Base-by-base conservation (phyloP, 2,113 vertebrate genomes). In the Perognathus longimembris region DNA sequence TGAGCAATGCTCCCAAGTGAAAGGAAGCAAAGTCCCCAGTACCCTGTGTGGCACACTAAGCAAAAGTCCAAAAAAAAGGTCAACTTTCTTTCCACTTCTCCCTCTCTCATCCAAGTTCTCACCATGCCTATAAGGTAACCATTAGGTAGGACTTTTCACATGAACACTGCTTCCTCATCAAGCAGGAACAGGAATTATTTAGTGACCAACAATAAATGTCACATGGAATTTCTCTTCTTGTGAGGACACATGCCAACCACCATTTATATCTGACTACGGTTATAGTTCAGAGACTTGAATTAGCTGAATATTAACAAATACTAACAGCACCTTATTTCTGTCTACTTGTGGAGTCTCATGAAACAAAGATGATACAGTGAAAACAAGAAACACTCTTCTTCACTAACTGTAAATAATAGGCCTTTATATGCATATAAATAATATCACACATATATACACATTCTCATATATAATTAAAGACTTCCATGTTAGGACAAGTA, bases 321-420 rank as follows among this genome's bases (percentile, higher is more conserved):
- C 50, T 54, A 91, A 88, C 32, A 40, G 77, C 22, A 73, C 40
- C 63, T 89, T 28, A 40, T 42, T 77, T 69, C 78, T 54, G 17
- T 84, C 50, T 88, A 93, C 61, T 61, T 85, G 42, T 10, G 74
- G 63, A 54, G 45, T 61, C 91, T 59, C 61, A 20, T 4, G 42
- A 95, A 59, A 57, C 87, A 89, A 93, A 84, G 95, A 88, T 30
- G 34, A 82, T 59, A 84, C 59, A 59, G 54, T 12, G 54, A 61
- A 67, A 94, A 92, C 38, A 92, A 61, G 38, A 91, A 91, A 95
- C 42, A 83, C 2, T 78, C 66, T 80, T 87, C 61, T 89, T 83
- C 30, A 89, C 74, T 88, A 30, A 69, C 80, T 81, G 64, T 89
- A 95, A 94, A 92, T 38, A 86, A 87, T 81, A 75, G 9, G 45